A percentile compares a stretch with the other conserved stretches of the same genome.
Conservation (phyloP, 2,797 vertebrate genomes). For the Spizella passerina region DNA sequence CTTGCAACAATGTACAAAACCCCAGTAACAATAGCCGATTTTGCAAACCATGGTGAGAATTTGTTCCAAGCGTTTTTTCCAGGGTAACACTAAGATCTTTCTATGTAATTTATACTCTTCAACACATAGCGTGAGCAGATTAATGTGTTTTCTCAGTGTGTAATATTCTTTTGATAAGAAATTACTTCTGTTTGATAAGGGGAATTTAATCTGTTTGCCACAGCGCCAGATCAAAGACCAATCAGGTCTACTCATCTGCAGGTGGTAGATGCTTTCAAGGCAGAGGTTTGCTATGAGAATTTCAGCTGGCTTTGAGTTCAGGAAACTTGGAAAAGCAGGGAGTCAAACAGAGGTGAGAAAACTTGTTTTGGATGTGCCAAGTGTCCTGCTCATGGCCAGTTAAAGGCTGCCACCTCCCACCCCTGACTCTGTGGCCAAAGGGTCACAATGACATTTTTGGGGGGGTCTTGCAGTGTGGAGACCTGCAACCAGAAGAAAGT, state of each 20-base stretch:
- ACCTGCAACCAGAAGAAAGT: neutral
- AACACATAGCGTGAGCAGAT: neutral
- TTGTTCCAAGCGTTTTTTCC: neutral
- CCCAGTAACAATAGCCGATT: neutral
- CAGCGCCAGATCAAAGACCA: neutral
- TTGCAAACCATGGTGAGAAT: neutral
- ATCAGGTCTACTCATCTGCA: neutral
- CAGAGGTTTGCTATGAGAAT: neutral
- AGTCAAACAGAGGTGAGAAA: neutral
- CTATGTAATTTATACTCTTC: neutral
- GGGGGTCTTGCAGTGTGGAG: neutral
- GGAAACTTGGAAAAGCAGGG: neutral
- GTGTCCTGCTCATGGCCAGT: neutral
- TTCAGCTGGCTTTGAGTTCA: neutral
- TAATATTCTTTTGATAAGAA: neutral
- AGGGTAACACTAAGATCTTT: neutral
- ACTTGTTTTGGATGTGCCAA: neutral
- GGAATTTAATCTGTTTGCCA: neutral
- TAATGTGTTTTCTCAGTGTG: neutral
- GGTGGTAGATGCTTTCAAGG: neutral
- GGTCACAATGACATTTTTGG: neutral
- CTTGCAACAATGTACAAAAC: neutral
- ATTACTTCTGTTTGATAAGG: neutral
- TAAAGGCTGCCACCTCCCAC: neutral
- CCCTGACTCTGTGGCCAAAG: fast-evolving